These are phyloP conservation scores for Gryllus bimaculatus DNA, from an alignment of 1,140 invertebrate genomes.

Conservation along the genomic window DNA sequence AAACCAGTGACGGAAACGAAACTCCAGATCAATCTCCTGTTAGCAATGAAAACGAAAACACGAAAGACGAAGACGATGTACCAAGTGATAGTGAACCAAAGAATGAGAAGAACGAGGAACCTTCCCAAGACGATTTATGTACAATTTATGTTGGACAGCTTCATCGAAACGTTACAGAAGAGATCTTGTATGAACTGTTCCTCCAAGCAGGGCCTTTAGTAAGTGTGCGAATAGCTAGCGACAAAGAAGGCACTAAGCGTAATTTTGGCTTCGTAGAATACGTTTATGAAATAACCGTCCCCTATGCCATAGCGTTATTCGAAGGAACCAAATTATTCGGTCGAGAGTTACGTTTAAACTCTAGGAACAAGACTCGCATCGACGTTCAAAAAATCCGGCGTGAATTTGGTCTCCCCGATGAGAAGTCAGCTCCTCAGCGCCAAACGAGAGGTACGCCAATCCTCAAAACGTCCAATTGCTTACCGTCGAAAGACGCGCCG, in stretches of 20 bases:
- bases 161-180: neutral
- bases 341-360: neutral
- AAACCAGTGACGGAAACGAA: too few relatives aligned
- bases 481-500: too few relatives aligned
- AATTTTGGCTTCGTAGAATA: neutral
- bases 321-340: constrained; percentile 1
- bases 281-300: neutral
- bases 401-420: neutral
- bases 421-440: too few relatives aligned
- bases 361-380: neutral
- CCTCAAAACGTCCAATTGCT: too few relatives aligned
- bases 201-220: neutral
- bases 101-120: neutral
- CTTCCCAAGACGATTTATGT: neutral
- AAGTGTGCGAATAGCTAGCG: neutral
- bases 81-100: neutral
- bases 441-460: too few relatives aligned
- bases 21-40: too few relatives aligned
- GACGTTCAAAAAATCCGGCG: neutral
- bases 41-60: too few relatives aligned
- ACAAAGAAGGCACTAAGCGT: neutral
- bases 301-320: neutral
- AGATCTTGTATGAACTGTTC: neutral
- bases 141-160: neutral
- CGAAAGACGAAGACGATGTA: too few relatives aligned